phyloP scores from a whole-genome alignment of 2,888 invertebrate genomes.

The Pyrocoelia pectoralis region DNA sequence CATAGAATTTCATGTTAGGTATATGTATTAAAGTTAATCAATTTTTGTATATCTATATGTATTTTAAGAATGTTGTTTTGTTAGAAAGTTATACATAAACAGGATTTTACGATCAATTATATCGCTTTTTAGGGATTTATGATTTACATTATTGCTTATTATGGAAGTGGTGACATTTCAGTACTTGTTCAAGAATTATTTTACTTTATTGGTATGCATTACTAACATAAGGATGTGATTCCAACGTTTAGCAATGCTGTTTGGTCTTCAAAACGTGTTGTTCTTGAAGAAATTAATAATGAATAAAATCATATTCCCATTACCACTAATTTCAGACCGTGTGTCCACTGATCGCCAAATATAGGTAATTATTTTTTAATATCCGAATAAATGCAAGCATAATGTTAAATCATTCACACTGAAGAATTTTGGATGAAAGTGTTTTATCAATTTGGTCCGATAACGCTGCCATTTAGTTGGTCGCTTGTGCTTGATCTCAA shows the following conservation, averaged over 20 bases:
- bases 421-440: slow-evolving; percentile 13
- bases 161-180: slow-evolving; percentile 27
- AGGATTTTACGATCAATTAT: slow-evolving; percentile 32
- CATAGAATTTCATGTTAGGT: too few relatives aligned
- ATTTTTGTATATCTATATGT: neutral
- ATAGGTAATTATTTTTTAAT: too few relatives aligned
- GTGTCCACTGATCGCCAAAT: too few relatives aligned
- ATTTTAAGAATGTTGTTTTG: slow-evolving; percentile 31
- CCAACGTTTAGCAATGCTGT: slow-evolving; percentile 15
- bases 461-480: slow-evolving; percentile 33
- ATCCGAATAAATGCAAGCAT: too few relatives aligned
- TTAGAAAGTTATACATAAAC: slow-evolving; percentile 31
- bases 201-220: slow-evolving; percentile 9
- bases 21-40: neutral
- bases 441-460: slow-evolving; percentile 40
- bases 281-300: neutral
- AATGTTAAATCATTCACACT: too few relatives aligned
- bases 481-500: slow-evolving; percentile 42
- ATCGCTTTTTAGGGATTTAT: slow-evolving; percentile 32
- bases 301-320: too few relatives aligned
- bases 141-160: slow-evolving; percentile 27
- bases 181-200: slow-evolving; percentile 32
- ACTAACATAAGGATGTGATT: slow-evolving; percentile 23
- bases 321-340: too few relatives aligned
- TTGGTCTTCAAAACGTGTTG: neutral